Evolutionary conservation across 2,113 vertebrate genomes (phyloP).

Genomic region (Heliornis fulica): DNA sequence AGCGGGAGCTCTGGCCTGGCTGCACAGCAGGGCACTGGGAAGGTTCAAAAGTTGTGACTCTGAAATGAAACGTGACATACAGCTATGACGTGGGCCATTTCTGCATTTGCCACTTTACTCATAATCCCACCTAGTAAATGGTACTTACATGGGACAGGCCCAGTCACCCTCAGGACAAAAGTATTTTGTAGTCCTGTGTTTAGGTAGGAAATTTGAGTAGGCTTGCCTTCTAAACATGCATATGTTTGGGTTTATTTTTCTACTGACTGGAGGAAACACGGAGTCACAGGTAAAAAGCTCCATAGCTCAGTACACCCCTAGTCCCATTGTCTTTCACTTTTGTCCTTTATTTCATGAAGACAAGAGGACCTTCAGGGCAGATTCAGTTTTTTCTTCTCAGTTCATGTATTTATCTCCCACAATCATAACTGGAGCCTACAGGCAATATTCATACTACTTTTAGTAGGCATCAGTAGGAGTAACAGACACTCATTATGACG

Average conservation of each 20-base stretch:
- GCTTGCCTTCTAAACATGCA: not conserved
- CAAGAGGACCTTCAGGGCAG: not conserved
- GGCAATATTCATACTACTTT: not conserved
- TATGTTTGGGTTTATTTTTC: not conserved
- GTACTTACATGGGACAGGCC: not conserved
- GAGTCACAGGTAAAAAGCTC: not conserved
- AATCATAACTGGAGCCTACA: rapidly evolving
- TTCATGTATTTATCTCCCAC: not conserved
- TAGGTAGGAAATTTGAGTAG: not conserved
- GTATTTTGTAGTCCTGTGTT: not conserved
- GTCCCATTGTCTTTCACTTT: not conserved
- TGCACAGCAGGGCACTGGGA: rapidly evolving
- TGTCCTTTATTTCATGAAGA: not conserved
- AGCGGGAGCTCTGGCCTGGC: rapidly evolving
- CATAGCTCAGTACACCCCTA: not conserved
- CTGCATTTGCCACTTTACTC: not conserved
- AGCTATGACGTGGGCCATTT: not conserved
- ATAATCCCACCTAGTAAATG: not conserved
- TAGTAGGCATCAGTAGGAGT: not conserved
- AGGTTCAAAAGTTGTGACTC: not conserved
- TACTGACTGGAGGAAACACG: not conserved
- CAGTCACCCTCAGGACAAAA: not conserved
- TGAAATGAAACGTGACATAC: not conserved
- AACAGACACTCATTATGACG: not conserved
- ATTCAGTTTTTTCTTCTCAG: not conserved